Evolutionary conservation across 64 coral and sea anemone species (phyloP), one percentile per base, ranked within the genome.

Genomic region (Catalaphyllia jardinei): DNA sequence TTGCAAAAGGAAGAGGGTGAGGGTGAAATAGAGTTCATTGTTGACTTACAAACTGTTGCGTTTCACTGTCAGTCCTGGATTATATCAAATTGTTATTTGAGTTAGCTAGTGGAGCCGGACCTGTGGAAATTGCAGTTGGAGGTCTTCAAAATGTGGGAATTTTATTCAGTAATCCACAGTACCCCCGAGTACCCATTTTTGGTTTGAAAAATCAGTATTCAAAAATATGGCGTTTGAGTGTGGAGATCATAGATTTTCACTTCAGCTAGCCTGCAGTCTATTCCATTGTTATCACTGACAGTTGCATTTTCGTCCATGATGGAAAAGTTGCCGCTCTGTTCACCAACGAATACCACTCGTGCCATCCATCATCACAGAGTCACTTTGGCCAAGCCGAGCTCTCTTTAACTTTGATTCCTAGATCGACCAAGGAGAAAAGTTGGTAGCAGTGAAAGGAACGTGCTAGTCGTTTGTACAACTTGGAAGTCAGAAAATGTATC

Each of bases 261-360:
- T 69, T 24, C 80, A 67, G 80, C n/a, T 31, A 62, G 0, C 0
- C 60, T 64, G 10, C 29, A 46, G 18, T 83, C 62, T 33, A 67
- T 61, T 49, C 62, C 80, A 83, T 46, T 83, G 1, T 27, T 42
- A 38, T 33, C 31, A 67, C 80, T 25, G 35, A 83, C 80, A 83
- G 80, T 83, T 83, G 80, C 80, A 83, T 83, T 69, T 67, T 83
- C 80, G 16, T 69, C 29, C 62, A 64, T 38, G 62, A 49, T 49
- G 80, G 29, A 16, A 59, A 50, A 69, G 61, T 22, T 67, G 80
- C 62, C 62, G 35, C 80, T 62, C n/a, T 22, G 31, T 63, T 25
- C 5, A 25, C 15, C 60, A 2, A 25, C 7, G 18, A 67, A 24
- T 10, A 67, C 63, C 63, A 25, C 24, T 25, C 80, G 69, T 49